These are phyloP conservation scores for Lepidochitona cinerea DNA, from an alignment of 2,888 invertebrate genomes.

Conservation along the genomic window DNA sequence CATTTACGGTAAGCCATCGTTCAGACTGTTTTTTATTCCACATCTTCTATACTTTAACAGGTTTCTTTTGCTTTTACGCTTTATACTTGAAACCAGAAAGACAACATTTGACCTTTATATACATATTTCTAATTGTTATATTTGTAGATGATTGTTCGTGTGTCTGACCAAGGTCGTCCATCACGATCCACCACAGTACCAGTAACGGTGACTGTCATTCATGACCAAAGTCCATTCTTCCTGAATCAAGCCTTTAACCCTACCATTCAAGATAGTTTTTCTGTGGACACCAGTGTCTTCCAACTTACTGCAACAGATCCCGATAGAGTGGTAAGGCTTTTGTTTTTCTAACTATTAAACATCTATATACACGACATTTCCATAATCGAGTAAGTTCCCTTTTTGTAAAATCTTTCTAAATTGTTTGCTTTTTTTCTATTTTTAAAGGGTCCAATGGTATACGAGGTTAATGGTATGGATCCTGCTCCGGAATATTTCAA, in stretches of 20 bases:
- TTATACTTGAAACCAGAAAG: too few relatives aligned
- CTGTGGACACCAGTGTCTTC: constrained; percentile 29
- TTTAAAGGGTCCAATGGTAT: constrained; percentile 43
- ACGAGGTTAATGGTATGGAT: constrained; percentile 55
- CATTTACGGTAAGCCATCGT: constrained; percentile 51
- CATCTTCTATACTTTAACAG: too few relatives aligned
- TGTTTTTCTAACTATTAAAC: background rate
- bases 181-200: constrained; percentile 36
- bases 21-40: background rate
- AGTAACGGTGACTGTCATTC: constrained; percentile 47
- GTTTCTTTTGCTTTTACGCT: too few relatives aligned
- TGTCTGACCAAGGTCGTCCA: constrained; percentile 44
- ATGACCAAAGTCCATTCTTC: constrained; percentile 36
- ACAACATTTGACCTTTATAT: too few relatives aligned
- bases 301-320: constrained; percentile 41
- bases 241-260: constrained; percentile 34
- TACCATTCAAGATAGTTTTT: constrained; percentile 31
- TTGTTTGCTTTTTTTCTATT: background rate
- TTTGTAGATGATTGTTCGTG: constrained; percentile 44
- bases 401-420: background rate
- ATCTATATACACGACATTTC: background rate
- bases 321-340: constrained; percentile 24
- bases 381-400: background rate
- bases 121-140: background rate
- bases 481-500: constrained; percentile 56